A percentile compares a stretch with the other conserved stretches of the same genome.
Evolutionary conservation across 2,888 invertebrate genomes (phyloP).

Genomic region (Leptopilina syphax): DNA sequence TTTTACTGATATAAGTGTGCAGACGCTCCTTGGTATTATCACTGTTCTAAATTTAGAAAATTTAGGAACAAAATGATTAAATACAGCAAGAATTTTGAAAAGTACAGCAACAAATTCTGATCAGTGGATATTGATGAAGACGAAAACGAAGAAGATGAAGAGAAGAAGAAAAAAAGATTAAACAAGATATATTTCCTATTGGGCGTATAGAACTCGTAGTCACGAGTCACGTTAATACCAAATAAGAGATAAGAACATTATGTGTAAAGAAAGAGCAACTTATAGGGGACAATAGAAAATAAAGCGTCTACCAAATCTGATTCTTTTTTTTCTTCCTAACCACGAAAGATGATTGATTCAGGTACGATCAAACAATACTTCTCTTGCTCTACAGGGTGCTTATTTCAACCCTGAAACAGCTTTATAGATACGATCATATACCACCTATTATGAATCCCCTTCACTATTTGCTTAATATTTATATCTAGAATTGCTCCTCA

Average conservation of each 20-base stretch:
- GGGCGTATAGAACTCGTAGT: constrained; percentile 12
- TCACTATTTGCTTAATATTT: constrained; percentile 20
- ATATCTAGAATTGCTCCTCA: background rate
- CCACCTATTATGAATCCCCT: constrained; percentile 20
- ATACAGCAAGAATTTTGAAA: background rate
- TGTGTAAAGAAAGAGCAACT: constrained; percentile 46
- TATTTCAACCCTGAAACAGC: constrained; percentile 36
- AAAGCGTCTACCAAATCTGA: constrained; percentile 54
- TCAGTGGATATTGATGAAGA: background rate
- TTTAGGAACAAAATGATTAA: background rate
- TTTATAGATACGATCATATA: constrained; percentile 25
- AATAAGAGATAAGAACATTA: constrained; percentile 6
- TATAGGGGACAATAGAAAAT: constrained; percentile 58
- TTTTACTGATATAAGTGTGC: no score
- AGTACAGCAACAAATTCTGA: background rate
- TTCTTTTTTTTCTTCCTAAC: background rate
- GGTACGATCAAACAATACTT: constrained; percentile 47
- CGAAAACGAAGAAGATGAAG: no score
- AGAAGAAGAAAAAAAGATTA: background rate
- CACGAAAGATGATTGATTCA: constrained; percentile 34
- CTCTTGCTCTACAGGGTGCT: constrained; percentile 48
- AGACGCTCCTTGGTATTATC: no score
- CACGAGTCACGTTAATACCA: background rate
- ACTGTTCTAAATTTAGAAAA: no score
- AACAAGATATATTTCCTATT: background rate